A percentile compares a stretch with the other conserved stretches of the same genome.
Evolutionary conservation across 2,888 invertebrate genomes (phyloP).

Genomic region (Eurois occulta): DNA sequence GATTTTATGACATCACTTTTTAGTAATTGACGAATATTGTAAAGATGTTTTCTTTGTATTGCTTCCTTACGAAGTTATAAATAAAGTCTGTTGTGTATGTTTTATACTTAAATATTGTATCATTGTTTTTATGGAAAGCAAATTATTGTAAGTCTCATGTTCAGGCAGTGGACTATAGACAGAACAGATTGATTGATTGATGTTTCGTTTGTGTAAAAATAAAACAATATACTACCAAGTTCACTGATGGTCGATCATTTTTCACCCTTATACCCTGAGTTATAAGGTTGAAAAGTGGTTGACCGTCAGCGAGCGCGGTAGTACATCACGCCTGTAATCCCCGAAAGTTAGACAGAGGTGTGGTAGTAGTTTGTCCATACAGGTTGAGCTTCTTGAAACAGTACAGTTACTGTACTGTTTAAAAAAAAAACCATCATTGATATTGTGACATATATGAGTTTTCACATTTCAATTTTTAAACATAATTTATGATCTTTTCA

Average conservation of each 20-base stretch:
- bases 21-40: conserved; percentile 38
- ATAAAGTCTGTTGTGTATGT: conserved; percentile 9
- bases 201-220: neutral
- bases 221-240: too few species aligned
- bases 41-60: conserved; percentile 22
- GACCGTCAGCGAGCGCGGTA: too few species aligned
- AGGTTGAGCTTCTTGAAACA: neutral
- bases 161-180: neutral
- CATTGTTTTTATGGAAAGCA: neutral
- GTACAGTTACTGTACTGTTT: neutral
- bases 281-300: too few species aligned
- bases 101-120: neutral
- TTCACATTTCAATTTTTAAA: conserved; percentile 4
- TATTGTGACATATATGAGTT: neutral
- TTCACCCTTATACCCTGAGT: too few species aligned
- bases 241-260: too few species aligned
- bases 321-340: neutral
- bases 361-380: neutral
- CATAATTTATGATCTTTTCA: too few species aligned
- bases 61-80: neutral
- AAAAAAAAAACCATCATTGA: neutral
- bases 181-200: conserved; percentile 34
- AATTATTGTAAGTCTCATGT: neutral
- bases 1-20: conserved; percentile 66
- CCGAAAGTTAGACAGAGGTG: neutral